Base-by-base conservation (phyloP, 2,888 invertebrate genomes). In the Vandiemenella viatica region DNA sequence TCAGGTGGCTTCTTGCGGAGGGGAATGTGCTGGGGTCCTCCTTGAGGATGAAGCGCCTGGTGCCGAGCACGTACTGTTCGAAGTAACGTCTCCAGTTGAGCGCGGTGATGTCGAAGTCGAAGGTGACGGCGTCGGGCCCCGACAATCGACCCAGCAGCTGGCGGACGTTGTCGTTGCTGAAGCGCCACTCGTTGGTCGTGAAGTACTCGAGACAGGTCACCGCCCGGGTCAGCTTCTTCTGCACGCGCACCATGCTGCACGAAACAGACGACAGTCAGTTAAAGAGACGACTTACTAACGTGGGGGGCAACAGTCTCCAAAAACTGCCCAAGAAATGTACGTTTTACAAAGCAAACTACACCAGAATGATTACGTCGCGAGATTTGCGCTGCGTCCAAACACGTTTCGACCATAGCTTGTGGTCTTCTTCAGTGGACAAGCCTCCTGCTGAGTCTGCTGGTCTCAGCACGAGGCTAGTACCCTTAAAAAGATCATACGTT, bases 131-230 rank as follows among this genome's bases (percentile, higher is more conserved):
- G 55, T 63, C 67, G 32, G 67, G 66, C 1, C 59, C 61, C 38
- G 57, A 58, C 52, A 69, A 56, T 16, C 58, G 57, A 10, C 60
- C 58, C 52, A 59, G 59, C 15, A 70, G 60, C 19, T 57, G 55
- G 16, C 61, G 53, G 43, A 67, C 63, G 55, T 70, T 69, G 22
- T 63, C 61, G 47, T 62, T 65, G 23, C 59, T 58, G 56, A 70
- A 71, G 20, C 58, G 60, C 74, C 75, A 76, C 51, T 73, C 69
- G 47, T 70, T 65, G 17, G 67, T 67, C 17, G 73, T 74, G 61
- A 76, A 76, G 60, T 69, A 75, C 53, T 71, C 66, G 45, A 75
- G 59, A n/a, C 66, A 66, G 44, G 62, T 62, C 43, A 72, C 63
- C 2, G 72, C 68, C 52, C 65, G 64, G 51, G 68, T 67, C 47